Evolutionary conservation across 2,888 invertebrate species (phyloP).

Genomic region (Patella ulyssiponensis): DNA sequence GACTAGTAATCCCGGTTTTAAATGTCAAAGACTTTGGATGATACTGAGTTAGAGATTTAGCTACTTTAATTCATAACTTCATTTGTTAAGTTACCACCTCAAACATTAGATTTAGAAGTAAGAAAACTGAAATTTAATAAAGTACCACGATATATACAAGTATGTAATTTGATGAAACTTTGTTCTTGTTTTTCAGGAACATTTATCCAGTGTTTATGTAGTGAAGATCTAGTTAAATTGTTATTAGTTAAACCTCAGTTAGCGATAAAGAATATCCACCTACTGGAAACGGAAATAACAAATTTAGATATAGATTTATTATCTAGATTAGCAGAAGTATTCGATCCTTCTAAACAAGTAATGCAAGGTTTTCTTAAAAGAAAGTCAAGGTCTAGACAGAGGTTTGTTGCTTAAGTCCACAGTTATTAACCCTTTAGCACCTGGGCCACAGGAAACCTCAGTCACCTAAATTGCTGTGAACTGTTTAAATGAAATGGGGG

Average conservation of each 20-base stretch:
- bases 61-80: too few relatives aligned
- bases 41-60: too few relatives aligned
- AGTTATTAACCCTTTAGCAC: conserved; percentile 8
- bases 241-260: conserved; percentile 67
- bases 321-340: conserved; percentile 75
- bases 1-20: too few relatives aligned
- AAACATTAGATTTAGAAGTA: too few relatives aligned
- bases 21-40: too few relatives aligned
- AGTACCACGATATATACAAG: too few relatives aligned
- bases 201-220: conserved; percentile 66
- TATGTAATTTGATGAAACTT: too few relatives aligned
- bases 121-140: too few relatives aligned
- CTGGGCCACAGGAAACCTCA: neutral
- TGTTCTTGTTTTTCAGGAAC: conserved; percentile 45
- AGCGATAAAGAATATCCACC: conserved; percentile 63
- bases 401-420: conserved; percentile 26
- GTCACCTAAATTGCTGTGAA: neutral
- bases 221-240: conserved; percentile 64
- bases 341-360: conserved; percentile 78
- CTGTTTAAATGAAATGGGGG: too few relatives aligned
- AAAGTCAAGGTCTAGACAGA: conserved; percentile 43
- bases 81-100: too few relatives aligned
- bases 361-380: conserved; percentile 50
- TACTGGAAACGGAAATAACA: conserved; percentile 62
- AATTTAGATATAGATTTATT: conserved; percentile 50